Evolutionary conservation across 2,797 vertebrate genomes (phyloP).

Genomic region (Myripristis jacobus): DNA sequence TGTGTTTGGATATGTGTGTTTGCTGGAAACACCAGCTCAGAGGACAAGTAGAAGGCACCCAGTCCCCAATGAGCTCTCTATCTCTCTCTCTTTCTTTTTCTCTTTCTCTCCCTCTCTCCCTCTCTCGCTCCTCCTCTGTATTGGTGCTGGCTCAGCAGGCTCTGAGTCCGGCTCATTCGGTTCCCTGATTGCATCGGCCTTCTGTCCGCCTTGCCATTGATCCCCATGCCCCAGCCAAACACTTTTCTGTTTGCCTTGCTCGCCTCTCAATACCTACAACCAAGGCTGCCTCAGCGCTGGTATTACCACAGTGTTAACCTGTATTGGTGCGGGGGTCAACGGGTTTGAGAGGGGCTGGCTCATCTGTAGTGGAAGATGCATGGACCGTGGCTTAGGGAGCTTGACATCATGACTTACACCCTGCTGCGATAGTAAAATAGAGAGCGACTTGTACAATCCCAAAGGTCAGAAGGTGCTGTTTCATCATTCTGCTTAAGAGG

Average conservation of each 20-base stretch:
- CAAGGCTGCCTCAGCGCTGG: constrained; percentile 56
- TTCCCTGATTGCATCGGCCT: constrained; percentile 84
- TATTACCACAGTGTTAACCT: constrained; percentile 61
- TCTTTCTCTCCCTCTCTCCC: constrained; percentile 34
- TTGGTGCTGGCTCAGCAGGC: constrained; percentile 84
- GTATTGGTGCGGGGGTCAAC: constrained; percentile 70
- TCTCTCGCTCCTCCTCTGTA: constrained; percentile 14
- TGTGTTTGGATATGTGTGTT: constrained; percentile 61
- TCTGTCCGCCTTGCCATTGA: constrained; percentile 83
- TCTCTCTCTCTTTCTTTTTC: not conserved
- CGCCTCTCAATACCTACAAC: constrained; percentile 64
- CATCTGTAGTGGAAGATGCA: constrained; percentile 45
- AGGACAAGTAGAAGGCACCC: constrained; percentile 78
- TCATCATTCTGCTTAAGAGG: constrained; percentile 62
- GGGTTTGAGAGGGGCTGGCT: constrained; percentile 66
- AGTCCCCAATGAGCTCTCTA: constrained; percentile 67
- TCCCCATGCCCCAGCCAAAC: constrained; percentile 74
- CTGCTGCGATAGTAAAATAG: constrained; percentile 55
- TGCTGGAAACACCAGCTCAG: constrained; percentile 47
- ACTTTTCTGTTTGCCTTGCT: constrained; percentile 67
- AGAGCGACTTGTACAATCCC: constrained; percentile 42
- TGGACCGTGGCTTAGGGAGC: constrained; percentile 35
- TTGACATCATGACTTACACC: constrained; percentile 68
- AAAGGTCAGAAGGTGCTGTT: constrained; percentile 72
- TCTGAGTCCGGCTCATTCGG: constrained; percentile 75